Conservation (phyloP, 2,113 vertebrate species). For the Cyanoramphus novaezelandiae region DNA sequence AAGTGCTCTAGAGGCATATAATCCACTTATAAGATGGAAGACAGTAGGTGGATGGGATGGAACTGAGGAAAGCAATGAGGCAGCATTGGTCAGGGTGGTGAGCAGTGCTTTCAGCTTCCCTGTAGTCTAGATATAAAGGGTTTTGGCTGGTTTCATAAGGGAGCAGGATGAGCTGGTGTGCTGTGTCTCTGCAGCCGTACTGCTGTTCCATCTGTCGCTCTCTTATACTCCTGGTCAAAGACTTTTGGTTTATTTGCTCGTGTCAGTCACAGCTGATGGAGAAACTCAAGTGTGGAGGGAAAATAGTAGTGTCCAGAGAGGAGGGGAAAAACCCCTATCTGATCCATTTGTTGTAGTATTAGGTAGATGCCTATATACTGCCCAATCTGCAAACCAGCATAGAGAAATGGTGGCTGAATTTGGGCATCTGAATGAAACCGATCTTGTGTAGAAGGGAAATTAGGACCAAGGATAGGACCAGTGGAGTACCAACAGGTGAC, state of each 20-base stretch:
- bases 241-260: accelerated
- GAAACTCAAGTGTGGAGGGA: neutral
- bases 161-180: neutral
- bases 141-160: neutral
- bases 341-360: neutral
- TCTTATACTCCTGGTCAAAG: neutral
- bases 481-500: neutral
- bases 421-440: accelerated
- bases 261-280: neutral
- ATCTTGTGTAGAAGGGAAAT: neutral
- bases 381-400: too few species aligned
- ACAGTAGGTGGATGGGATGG: neutral
- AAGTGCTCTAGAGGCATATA: neutral
- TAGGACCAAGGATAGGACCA: neutral
- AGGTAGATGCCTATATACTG: neutral
- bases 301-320: neutral
- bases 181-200: accelerated
- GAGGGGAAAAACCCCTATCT: neutral
- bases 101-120: neutral
- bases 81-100: neutral
- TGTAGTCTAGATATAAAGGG: accelerated
- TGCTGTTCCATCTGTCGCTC: neutral
- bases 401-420: neutral
- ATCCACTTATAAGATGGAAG: accelerated
- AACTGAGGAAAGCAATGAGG: neutral